phyloP scores from a whole-genome alignment of 2,797 vertebrate species.

The Clamator glandarius region DNA sequence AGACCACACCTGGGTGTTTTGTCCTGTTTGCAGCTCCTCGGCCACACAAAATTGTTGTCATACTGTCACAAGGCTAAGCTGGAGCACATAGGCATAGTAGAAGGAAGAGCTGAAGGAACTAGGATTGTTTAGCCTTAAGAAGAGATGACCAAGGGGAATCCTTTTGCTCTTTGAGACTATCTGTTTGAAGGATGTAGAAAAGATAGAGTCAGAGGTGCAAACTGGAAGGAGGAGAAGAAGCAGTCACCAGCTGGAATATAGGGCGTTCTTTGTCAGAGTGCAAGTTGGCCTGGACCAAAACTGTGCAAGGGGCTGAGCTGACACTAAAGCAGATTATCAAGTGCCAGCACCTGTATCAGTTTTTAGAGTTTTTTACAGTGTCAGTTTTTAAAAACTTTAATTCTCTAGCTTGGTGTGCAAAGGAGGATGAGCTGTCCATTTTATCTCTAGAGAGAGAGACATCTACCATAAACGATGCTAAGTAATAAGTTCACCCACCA shows the following conservation, averaged over 20 bases:
- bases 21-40: not conserved
- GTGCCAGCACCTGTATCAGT: not conserved
- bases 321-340: not conserved
- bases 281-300: not conserved
- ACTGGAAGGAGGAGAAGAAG: not conserved
- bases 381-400: not conserved
- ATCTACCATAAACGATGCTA: not conserved
- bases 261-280: not conserved
- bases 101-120: not conserved
- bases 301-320: not conserved
- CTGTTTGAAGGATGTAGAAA: not conserved
- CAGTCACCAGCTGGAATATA: not conserved
- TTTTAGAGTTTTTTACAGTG: not conserved
- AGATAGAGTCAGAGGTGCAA: not conserved
- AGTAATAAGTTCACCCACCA: not conserved
- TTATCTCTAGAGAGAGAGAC: constrained; percentile 27
- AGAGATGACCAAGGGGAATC: not conserved
- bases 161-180: not conserved
- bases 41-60: not conserved
- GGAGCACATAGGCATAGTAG: not conserved
- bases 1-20: not conserved
- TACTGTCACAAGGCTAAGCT: not conserved
- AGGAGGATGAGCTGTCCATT: not conserved
- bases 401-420: not conserved
- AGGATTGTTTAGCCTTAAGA: not conserved